These are phyloP conservation scores for Zoroaster sp. DNA, from an alignment of 53 echinoderm and acorn worm species.

Conservation along the genomic window DNA sequence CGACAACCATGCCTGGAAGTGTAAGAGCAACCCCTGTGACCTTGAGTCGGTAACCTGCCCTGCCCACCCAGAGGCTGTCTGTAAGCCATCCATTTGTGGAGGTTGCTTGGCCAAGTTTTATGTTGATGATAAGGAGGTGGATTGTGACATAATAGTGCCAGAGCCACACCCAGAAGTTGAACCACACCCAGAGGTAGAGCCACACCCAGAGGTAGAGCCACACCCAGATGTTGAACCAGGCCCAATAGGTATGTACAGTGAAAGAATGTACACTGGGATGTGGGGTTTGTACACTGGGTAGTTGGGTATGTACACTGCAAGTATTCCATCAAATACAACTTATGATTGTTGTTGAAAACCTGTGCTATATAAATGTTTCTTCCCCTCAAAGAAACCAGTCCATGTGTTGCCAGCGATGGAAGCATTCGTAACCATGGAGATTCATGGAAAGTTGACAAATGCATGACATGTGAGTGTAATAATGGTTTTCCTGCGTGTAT, in stretches of 20 bases:
- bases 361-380: too few relatives aligned
- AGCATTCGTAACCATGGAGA: not conserved
- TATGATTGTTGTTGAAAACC: too few relatives aligned
- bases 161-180: too few relatives aligned
- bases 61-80: conserved; percentile 63
- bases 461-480: not conserved
- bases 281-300: too few relatives aligned
- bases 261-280: not conserved
- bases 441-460: not conserved
- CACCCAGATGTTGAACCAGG: not conserved
- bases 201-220: too few relatives aligned
- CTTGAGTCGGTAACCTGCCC: not conserved
- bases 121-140: conserved; percentile 23
- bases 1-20: conserved; percentile 49
- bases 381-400: not conserved
- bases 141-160: not conserved
- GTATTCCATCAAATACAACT: too few relatives aligned
- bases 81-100: conserved; percentile 58
- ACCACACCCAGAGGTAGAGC: not conserved
- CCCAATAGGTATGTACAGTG: not conserved
- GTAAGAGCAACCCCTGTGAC: conserved; percentile 32
- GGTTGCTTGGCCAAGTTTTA: conserved; percentile 63
- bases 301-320: too few relatives aligned
- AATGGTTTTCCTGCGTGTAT: not conserved
- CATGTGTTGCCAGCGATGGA: not conserved